Base-by-base conservation (phyloP, 2,797 vertebrate species). In the Macroramphosus scolopax region DNA sequence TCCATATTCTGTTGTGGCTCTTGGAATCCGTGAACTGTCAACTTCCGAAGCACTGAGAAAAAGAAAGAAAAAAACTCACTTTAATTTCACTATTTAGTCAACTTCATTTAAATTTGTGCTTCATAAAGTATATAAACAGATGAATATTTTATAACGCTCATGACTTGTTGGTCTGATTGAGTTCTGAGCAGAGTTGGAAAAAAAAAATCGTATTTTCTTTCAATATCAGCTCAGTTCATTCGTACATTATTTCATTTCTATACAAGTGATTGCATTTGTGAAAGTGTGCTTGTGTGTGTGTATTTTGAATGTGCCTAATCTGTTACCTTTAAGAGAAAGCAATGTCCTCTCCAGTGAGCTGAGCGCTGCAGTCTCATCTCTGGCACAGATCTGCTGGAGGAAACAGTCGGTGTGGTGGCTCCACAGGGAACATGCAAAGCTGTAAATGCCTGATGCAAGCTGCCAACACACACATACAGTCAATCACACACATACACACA, bases 341-440 rank as follows among this genome's bases (percentile, higher is more conserved):
- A 96, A 85, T 9, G 93, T 94, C 81, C 93, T 93, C 87, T 98
- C 95, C 67, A 98, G 77, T 2, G 95, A 94, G 87, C 90, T 88
- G 25, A 91, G 80, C n/a, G 93, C 90, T 8, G 87, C 81, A 47
- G 88, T 75, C 82, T 93, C 91, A 67, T 92, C 87, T 63, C 91
- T 89, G 47, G 87, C 57, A 60, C 70, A 93, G 78, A 94, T 85
- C 34, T 95, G 93, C 68, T 93, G 95, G 40, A 99, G 91, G 84
- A 97, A 98, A 31, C 88, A 93, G 81, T 98, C 94, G 0, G 93
- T 96, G 81, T 99, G 95, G 83, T 98, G 94, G 88, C 92, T 96
- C 95, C 96, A 99, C 52, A 98, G 89, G 74, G 93, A 97, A 75
- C 93, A 97, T 0, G 92, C 90, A 78, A 99, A 99, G 83, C 87